phyloP scores from a whole-genome alignment of 2,888 invertebrate species.

The Synanthedon vespiformis region DNA sequence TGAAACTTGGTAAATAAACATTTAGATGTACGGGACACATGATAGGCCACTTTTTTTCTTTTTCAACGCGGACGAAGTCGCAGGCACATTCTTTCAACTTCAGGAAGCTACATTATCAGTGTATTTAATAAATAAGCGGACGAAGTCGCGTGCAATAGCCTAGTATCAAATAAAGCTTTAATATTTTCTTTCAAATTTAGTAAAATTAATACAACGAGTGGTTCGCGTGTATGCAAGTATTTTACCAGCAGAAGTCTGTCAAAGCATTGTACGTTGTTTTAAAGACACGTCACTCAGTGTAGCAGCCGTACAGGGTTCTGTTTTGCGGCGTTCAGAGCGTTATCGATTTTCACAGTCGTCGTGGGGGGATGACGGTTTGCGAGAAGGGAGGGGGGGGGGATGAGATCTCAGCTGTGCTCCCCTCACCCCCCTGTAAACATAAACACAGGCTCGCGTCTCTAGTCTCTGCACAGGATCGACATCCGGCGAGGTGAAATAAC shows the following conservation, averaged over 20 bases:
- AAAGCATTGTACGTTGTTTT: constrained; percentile 9
- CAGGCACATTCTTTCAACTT: too few species aligned
- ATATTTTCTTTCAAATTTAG: too few species aligned
- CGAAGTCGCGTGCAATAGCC: too few species aligned
- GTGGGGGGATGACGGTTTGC: constrained; percentile 13
- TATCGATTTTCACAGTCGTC: constrained; percentile 62
- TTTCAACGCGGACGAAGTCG: too few species aligned
- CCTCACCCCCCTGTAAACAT: constrained; percentile 50
- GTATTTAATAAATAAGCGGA: too few species aligned
- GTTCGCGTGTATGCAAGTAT: too few species aligned
- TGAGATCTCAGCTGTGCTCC: constrained; percentile 52
- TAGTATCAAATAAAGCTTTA: too few species aligned
- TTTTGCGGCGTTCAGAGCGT: constrained; percentile 42
- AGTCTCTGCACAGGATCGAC: constrained; percentile 40
- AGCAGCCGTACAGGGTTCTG: constrained; percentile 36
- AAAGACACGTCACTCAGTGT: constrained; percentile 19
- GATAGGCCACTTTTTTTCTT: too few species aligned
- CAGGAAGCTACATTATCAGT: too few species aligned
- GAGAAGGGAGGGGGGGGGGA: constrained; percentile 13
- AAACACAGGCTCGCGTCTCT: constrained; percentile 45
- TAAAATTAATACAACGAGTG: too few species aligned
- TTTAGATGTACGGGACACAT: too few species aligned
- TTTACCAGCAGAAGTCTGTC: neutral
- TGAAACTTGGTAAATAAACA: too few species aligned
- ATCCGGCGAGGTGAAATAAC: constrained; percentile 63